phyloP scores from a whole-genome alignment of 2,113 vertebrate species.

The Todiramphus saurophagus region DNA sequence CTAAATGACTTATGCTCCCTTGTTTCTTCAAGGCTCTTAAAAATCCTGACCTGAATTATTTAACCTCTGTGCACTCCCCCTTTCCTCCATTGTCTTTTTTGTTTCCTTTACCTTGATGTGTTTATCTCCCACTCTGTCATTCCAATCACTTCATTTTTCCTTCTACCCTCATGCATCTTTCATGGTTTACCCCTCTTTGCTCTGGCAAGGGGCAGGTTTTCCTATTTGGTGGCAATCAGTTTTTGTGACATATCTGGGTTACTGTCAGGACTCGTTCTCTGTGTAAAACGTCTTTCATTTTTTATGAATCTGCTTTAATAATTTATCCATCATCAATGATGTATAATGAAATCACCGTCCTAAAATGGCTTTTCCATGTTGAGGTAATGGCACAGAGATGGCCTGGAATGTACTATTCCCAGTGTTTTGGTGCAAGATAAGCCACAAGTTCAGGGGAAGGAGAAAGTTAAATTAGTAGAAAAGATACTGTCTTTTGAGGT shows the following conservation, averaged over 20 bases:
- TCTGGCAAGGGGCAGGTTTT: background rate
- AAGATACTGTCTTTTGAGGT: background rate
- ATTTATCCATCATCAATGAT: slow-evolving; percentile 36
- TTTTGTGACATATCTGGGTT: slow-evolving; percentile 40
- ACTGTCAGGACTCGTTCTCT: background rate
- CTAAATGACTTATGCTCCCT: background rate
- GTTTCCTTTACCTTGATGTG: background rate
- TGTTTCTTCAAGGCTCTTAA: background rate
- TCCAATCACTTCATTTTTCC: background rate
- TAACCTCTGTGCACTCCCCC: background rate
- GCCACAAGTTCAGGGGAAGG: background rate
- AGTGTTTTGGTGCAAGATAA: background rate
- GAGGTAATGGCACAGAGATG: background rate
- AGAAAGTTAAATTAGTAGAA: background rate
- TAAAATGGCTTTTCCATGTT: background rate
- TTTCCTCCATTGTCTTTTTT: background rate
- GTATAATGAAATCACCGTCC: background rate
- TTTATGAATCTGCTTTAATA: slow-evolving; percentile 46
- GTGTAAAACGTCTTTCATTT: slow-evolving; percentile 25
- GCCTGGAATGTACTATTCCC: background rate
- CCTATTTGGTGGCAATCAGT: background rate
- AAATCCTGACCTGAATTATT: slow-evolving; percentile 24
- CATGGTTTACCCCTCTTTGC: background rate
- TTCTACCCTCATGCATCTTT: background rate
- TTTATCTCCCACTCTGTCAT: background rate